Conservation (phyloP, 2,113 vertebrate species). For the Naja naja region DNA sequence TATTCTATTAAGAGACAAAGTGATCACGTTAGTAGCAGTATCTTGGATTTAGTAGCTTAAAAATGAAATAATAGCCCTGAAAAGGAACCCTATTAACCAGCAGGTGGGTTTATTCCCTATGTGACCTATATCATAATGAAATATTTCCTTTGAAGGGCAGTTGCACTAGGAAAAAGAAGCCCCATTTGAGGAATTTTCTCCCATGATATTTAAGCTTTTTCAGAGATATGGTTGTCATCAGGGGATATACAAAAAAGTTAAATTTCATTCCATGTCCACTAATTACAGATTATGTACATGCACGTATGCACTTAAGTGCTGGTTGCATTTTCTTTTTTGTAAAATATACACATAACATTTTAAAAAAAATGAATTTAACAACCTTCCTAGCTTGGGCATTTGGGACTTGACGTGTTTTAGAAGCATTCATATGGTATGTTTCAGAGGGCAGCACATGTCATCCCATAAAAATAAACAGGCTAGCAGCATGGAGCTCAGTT, state of each 20-base stretch:
- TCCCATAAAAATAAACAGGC: neutral
- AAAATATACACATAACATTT: neutral
- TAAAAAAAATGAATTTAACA: neutral
- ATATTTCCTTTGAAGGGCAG: neutral
- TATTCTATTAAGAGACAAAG: neutral
- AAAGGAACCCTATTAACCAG: neutral
- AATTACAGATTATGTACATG: neutral
- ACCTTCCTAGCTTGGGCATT: neutral
- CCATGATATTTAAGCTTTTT: neutral
- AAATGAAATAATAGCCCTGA: neutral
- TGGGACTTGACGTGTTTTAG: neutral
- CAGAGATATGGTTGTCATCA: neutral
- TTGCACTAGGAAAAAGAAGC: neutral
- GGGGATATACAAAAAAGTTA: neutral
- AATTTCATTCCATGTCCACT: neutral
- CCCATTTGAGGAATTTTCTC: neutral
- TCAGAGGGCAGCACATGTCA: neutral
- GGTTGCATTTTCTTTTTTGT: neutral
- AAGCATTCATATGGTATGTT: neutral
- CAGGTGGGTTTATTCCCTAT: neutral
- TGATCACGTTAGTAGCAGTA: neutral
- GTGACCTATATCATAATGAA: neutral
- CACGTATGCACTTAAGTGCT: neutral
- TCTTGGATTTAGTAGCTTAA: neutral
- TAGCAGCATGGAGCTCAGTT: neutral